These are phyloP conservation scores for Physella acuta DNA, from an alignment of 1,140 invertebrate species.

Conservation along the genomic window DNA sequence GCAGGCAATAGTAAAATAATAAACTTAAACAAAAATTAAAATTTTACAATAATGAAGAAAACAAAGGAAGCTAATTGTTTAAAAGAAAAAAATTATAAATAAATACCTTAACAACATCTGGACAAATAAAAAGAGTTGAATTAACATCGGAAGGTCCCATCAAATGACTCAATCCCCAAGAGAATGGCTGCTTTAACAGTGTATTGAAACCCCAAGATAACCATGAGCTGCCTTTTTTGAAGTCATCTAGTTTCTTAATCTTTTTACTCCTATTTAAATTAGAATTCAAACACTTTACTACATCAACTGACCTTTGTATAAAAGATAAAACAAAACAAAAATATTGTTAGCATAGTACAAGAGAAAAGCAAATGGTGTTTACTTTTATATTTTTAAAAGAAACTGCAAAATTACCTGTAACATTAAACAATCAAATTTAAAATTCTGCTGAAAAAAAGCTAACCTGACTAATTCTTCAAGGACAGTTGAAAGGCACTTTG, in stretches of 20 bases:
- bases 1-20: no score
- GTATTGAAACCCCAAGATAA: constrained; percentile 23
- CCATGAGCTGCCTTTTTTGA: constrained; percentile 3
- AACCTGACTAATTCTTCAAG: constrained; percentile 21
- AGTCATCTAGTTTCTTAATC: neutral
- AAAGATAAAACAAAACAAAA: neutral
- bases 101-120: constrained; percentile 26
- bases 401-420: neutral
- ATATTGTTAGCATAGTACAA: neutral
- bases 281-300: neutral
- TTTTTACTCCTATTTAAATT: neutral
- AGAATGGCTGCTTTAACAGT: constrained; percentile 11
- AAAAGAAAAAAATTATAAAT: no score
- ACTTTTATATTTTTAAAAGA: no score
- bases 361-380: neutral
- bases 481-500: constrained; percentile 21
- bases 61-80: no score
- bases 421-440: neutral
- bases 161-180: constrained; percentile 14
- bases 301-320: neutral
- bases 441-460: neutral
- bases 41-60: no score
- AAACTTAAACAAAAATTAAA: no score
- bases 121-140: constrained; percentile 36
- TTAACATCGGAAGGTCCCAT: constrained; percentile 32